Evolutionary conservation across 2,113 vertebrate genomes (phyloP).

Genomic region (Condylura cristata): DNA sequence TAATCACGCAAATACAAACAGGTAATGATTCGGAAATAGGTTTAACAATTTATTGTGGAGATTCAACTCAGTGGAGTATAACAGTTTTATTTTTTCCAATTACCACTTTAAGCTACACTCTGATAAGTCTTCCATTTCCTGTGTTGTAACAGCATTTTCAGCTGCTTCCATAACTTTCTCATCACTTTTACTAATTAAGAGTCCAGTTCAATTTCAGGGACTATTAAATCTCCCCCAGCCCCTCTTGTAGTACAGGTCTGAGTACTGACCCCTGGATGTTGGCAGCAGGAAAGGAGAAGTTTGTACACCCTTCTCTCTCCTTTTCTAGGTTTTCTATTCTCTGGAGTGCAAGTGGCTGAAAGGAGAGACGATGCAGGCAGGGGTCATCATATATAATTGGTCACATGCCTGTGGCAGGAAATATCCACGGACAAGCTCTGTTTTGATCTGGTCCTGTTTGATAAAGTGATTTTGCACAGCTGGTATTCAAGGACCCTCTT

Average conservation of each 20-base stretch:
- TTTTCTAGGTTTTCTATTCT: not conserved
- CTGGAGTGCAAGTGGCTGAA: not conserved
- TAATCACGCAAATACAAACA: constrained; percentile 36
- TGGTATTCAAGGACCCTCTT: not conserved
- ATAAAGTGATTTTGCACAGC: not conserved
- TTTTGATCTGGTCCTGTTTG: not conserved
- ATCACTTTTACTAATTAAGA: constrained; percentile 62
- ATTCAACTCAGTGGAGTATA: constrained; percentile 44
- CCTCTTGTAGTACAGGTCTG: not conserved
- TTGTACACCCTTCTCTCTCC: not conserved
- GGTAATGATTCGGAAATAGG: constrained; percentile 56
- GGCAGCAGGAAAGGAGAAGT: not conserved
- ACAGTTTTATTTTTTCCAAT: constrained; percentile 64
- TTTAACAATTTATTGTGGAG: constrained; percentile 38
- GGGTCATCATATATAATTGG: not conserved
- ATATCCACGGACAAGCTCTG: not conserved
- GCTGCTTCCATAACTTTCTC: constrained; percentile 56
- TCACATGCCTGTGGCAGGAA: not conserved
- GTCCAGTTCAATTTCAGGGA: constrained; percentile 55
- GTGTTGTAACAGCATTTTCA: constrained; percentile 40
- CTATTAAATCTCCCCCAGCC: not conserved
- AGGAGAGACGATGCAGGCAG: not conserved
- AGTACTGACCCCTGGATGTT: not conserved
- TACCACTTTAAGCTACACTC: constrained; percentile 46
- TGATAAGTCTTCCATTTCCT: constrained; percentile 55